These are phyloP conservation scores for Emys orbicularis DNA, from an alignment of 2,797 vertebrate genomes.

Conservation along the genomic window DNA sequence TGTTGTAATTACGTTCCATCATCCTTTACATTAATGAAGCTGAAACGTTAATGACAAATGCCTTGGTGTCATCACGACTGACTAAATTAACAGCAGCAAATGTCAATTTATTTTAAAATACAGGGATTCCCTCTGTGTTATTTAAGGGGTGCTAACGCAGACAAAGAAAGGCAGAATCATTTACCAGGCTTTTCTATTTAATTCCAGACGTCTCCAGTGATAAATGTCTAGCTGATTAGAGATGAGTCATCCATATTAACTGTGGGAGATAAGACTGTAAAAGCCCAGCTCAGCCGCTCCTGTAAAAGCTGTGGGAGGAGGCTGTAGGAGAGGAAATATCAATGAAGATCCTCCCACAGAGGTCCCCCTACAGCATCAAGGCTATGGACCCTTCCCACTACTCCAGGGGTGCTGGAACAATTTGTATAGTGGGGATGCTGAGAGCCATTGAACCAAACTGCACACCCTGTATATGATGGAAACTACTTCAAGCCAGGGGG, in stretches of 20 bases:
- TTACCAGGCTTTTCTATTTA: constrained; percentile 45
- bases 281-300: not conserved
- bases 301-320: constrained; percentile 11
- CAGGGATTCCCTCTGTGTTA: not conserved
- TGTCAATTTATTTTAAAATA: constrained; percentile 30
- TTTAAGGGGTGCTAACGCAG: not conserved
- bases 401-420: too few relatives aligned
- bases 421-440: too few relatives aligned
- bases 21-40: not conserved
- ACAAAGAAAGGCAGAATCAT: constrained; percentile 11
- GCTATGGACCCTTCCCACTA: not conserved
- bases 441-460: too few relatives aligned
- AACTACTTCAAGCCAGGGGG: too few relatives aligned
- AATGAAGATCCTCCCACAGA: not conserved
- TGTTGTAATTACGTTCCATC: not conserved
- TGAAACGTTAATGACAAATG: constrained; percentile 45
- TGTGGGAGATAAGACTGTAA: constrained; percentile 43
- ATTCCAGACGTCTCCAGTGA: not conserved
- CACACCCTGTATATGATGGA: too few relatives aligned
- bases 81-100: constrained; percentile 39
- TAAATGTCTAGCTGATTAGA: constrained; percentile 47
- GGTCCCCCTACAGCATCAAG: not conserved
- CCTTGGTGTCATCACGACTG: constrained; percentile 27
- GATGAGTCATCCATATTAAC: constrained; percentile 35
- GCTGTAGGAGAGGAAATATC: not conserved